These are phyloP conservation scores for Caenorhabditis angaria DNA, from an alignment of 2,888 invertebrate species.

Conservation along the genomic window DNA sequence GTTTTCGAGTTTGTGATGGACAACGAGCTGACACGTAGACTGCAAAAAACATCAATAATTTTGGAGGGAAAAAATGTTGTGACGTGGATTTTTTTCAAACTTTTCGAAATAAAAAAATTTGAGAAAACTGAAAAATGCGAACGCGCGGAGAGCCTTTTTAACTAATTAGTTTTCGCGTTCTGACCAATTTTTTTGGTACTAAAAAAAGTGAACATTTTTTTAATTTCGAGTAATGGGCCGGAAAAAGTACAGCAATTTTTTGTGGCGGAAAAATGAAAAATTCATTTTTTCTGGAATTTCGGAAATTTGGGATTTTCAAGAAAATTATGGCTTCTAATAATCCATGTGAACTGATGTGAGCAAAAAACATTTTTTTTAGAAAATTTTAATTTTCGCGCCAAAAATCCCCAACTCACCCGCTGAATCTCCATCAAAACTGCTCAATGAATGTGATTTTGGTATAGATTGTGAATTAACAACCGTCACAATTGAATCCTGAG, in stretches of 20 bases:
- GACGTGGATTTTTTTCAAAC: not conserved
- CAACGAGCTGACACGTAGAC: slow-evolving; percentile 39
- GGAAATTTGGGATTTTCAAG: too few species aligned
- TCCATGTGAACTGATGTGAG: too few species aligned
- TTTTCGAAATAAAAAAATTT: too few species aligned
- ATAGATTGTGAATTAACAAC: too few species aligned
- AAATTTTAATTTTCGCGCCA: not conserved
- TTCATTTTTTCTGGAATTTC: too few species aligned
- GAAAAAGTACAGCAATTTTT: not conserved
- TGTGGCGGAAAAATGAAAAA: slow-evolving; percentile 4
- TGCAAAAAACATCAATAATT: slow-evolving; percentile 14
- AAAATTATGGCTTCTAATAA: not conserved
- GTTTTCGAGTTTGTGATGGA: slow-evolving; percentile 21
- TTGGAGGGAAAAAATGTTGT: not conserved
- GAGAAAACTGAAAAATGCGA: too few species aligned
- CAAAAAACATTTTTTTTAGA: too few species aligned
- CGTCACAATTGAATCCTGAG: too few species aligned
- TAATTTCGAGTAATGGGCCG: too few species aligned
- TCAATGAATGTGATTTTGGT: slow-evolving; percentile 49
- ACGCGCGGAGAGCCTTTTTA: not conserved
- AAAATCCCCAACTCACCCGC: slow-evolving; percentile 14
- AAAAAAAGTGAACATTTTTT: too few species aligned
- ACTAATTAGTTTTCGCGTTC: too few species aligned
- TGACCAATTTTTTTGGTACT: too few species aligned
- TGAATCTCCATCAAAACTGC: slow-evolving; percentile 45